A percentile compares a stretch with the other conserved stretches of the same genome.
Evolutionary conservation across 2,113 vertebrate species (phyloP).

Genomic region (Macroglossus sobrinus): DNA sequence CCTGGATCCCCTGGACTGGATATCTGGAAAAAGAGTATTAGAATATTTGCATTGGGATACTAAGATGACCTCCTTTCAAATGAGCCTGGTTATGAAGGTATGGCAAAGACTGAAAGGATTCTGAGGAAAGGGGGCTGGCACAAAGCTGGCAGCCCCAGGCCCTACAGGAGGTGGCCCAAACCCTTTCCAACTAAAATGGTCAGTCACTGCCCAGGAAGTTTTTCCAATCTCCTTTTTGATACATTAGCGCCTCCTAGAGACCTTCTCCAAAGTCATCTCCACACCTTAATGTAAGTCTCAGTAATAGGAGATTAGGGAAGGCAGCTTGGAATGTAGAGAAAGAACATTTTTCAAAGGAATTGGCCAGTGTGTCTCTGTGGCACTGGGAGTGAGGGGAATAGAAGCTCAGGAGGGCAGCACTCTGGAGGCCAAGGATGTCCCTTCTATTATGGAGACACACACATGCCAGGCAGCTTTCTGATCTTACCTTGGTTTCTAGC

Average conservation of each 20-base stretch:
- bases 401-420: background rate
- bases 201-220: background rate
- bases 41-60: background rate
- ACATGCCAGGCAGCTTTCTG: background rate
- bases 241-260: background rate
- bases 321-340: background rate
- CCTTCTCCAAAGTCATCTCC: background rate
- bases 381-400: background rate
- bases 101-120: background rate
- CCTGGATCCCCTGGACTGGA: background rate
- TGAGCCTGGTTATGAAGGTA: background rate
- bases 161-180: background rate
- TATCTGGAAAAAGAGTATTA: background rate
- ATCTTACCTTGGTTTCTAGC: background rate
- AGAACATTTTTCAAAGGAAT: background rate
- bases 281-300: background rate
- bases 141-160: background rate
- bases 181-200: background rate
- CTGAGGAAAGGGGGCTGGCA: background rate
- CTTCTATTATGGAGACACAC: background rate
- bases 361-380: background rate
- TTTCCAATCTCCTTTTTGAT: background rate
- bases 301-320: background rate
- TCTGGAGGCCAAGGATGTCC: background rate
- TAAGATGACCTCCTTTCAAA: background rate